Evolutionary conservation across 2,113 vertebrate species (phyloP).

Genomic region (Galemys pyrenaicus): DNA sequence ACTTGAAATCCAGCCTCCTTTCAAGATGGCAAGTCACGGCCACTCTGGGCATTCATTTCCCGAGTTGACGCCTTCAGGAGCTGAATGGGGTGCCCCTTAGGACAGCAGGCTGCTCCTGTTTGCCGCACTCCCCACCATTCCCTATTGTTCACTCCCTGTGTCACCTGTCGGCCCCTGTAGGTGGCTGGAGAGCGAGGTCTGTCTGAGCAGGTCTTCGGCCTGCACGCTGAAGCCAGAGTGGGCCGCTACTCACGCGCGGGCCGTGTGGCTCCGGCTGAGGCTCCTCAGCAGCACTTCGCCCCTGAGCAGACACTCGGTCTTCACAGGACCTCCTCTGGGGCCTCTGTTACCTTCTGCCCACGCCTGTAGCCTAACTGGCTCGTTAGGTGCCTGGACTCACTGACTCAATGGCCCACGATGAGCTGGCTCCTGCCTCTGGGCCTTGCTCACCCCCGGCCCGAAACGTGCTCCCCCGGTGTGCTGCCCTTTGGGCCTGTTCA

Average conservation of each 20-base stretch:
- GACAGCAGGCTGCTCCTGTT: accelerated
- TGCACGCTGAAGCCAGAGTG: background rate
- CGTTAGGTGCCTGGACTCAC: background rate
- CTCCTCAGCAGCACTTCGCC: accelerated
- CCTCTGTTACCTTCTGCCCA: background rate
- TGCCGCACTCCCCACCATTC: background rate
- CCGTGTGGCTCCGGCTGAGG: accelerated
- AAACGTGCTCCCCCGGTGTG: background rate
- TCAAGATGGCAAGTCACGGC: background rate
- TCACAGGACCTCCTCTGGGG: background rate
- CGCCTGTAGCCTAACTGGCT: background rate
- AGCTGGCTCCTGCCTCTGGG: accelerated
- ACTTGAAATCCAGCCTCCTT: background rate
- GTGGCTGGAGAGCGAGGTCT: background rate
- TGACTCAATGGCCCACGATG: no score
- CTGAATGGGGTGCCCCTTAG: no score
- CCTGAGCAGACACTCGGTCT: accelerated
- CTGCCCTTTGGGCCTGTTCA: background rate
- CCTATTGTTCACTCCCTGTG: background rate
- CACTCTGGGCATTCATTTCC: accelerated
- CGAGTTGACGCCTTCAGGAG: no score
- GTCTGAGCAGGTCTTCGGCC: background rate
- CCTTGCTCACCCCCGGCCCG: background rate
- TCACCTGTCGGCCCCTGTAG: background rate
- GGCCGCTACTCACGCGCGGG: background rate